A percentile compares a stretch with the other conserved stretches of the same genome.
These are phyloP conservation scores for Liolophura sinensis DNA, from an alignment of 1,140 invertebrate genomes.

Conservation along the genomic window DNA sequence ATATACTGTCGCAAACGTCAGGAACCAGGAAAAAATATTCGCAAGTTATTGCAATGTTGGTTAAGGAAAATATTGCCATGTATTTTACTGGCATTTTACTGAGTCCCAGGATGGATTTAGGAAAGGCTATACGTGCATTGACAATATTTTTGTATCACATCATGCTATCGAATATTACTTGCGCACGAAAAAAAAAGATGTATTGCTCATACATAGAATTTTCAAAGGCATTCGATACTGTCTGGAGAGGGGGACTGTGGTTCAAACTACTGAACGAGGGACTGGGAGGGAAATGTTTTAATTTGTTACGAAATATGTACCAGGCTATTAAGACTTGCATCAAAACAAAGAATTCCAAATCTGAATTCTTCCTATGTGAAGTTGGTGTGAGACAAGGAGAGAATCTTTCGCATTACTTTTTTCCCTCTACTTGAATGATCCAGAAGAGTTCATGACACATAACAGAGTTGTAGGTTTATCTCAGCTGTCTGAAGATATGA, in stretches of 20 bases:
- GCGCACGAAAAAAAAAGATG: background rate
- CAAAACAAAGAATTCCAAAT: background rate
- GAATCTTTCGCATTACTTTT: slow-evolving; percentile 10
- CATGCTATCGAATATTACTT: background rate
- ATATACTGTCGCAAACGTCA: no score
- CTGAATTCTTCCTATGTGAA: slow-evolving; percentile 4
- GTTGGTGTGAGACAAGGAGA: slow-evolving; percentile 13
- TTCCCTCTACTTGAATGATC: slow-evolving; percentile 9
- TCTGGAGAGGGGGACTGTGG: slow-evolving; percentile 12
- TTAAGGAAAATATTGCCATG: no score
- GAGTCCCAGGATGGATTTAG: slow-evolving; percentile 4
- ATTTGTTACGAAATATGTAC: slow-evolving; percentile 7
- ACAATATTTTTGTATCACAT: slow-evolving; percentile 7
- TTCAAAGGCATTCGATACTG: slow-evolving; percentile 2
- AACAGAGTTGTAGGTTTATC: background rate
- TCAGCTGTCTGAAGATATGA: background rate
- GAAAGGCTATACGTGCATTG: background rate
- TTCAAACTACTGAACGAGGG: slow-evolving; percentile 7
- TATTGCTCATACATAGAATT: slow-evolving; percentile 6
- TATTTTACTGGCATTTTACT: background rate
- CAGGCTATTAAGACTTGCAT: background rate
- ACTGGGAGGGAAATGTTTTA: slow-evolving; percentile 6
- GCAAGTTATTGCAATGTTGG: no score
- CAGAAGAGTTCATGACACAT: slow-evolving; percentile 7
- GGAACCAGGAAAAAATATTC: no score